Conservation (phyloP, 2,797 vertebrate species). For the Gymnoscopelus braueri region DNA sequence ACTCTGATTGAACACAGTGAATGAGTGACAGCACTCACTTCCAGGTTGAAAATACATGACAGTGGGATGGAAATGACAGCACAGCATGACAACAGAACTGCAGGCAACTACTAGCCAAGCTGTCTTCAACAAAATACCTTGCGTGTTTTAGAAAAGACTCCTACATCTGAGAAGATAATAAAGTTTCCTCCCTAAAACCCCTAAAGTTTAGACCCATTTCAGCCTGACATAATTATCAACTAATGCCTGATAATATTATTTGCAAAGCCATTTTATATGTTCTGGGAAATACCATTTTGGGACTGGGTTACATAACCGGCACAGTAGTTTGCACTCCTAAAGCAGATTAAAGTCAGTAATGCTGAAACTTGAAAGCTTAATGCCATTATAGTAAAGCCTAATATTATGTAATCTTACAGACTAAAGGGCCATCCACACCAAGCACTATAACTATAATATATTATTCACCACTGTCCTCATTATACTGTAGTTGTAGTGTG, state of each 20-base stretch:
- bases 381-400: constrained; percentile 38
- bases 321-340: constrained; percentile 36
- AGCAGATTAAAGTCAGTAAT: constrained; percentile 62
- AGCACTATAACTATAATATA: no score
- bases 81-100: constrained; percentile 54
- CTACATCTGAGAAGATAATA: no score
- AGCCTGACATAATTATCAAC: constrained; percentile 31
- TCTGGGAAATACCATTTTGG: constrained; percentile 52
- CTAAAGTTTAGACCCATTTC: background rate
- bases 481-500: no score
- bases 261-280: constrained; percentile 52
- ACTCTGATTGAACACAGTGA: constrained; percentile 43
- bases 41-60: background rate
- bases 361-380: constrained; percentile 52
- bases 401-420: constrained; percentile 58
- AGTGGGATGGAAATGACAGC: constrained; percentile 66
- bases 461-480: no score
- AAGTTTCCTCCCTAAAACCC: background rate
- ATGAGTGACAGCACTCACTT: constrained; percentile 50
- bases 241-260: constrained; percentile 37
- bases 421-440: constrained; percentile 28
- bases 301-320: constrained; percentile 67
- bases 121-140: constrained; percentile 11
- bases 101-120: constrained; percentile 52
- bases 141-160: no score